Conservation (phyloP, 2,888 invertebrate genomes). For the Cyclophora albipunctata region DNA sequence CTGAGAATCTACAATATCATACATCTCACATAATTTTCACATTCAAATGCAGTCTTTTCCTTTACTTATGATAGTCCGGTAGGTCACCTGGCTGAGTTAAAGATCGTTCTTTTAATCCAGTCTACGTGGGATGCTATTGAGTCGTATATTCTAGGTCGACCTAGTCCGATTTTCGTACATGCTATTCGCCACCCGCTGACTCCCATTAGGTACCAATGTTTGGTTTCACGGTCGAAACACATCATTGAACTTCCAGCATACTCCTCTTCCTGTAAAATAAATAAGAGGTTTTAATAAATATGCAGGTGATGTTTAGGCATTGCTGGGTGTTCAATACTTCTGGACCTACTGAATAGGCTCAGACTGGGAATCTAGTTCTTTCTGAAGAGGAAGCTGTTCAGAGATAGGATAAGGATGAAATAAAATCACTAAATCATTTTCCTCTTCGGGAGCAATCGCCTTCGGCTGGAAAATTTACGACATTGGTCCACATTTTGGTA, state of each 20-base stretch:
- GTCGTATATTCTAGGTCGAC: constrained; percentile 88
- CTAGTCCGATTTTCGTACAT: constrained; percentile 84
- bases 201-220: constrained; percentile 86
- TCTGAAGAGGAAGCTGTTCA: too few relatives aligned
- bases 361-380: too few relatives aligned
- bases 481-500: too few relatives aligned
- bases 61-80: constrained; percentile 5
- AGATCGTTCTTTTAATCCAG: constrained; percentile 88
- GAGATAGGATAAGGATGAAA: too few relatives aligned
- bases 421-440: too few relatives aligned
- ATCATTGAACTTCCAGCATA: constrained; percentile 91
- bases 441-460: too few relatives aligned
- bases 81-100: constrained; percentile 65
- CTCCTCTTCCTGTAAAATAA: constrained; percentile 83
- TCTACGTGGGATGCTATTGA: constrained; percentile 87
- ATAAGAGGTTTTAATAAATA: constrained; percentile 4
- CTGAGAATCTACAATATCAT: too few relatives aligned
- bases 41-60: constrained; percentile 45
- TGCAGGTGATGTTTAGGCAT: too few relatives aligned
- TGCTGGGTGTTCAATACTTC: too few relatives aligned
- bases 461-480: too few relatives aligned
- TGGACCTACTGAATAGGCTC: too few relatives aligned
- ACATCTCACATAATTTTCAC: constrained; percentile 11
- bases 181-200: constrained; percentile 91
- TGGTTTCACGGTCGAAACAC: constrained; percentile 82